Evolutionary conservation across 2,888 invertebrate genomes (phyloP).

Genomic region (Agrotis puta): DNA sequence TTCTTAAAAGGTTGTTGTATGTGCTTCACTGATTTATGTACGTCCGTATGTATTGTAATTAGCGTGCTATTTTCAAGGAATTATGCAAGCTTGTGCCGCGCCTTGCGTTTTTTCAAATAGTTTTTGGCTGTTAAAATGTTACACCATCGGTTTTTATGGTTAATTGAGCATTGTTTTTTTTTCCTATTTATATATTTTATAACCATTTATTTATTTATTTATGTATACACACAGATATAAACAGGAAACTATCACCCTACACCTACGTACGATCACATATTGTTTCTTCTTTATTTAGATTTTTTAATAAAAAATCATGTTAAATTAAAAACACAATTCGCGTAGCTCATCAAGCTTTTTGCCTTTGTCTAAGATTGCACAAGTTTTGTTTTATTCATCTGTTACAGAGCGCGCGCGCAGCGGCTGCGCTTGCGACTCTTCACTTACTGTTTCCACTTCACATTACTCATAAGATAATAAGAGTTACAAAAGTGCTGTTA

Average conservation of each 20-base stretch:
- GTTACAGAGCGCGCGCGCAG: conserved; percentile 62
- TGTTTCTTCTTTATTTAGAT: neutral
- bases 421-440: conserved; percentile 56
- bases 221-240: no score
- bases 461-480: neutral
- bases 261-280: neutral
- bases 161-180: conserved; percentile 5
- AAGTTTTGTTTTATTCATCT: conserved; percentile 70
- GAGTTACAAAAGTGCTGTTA: neutral
- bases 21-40: conserved; percentile 11
- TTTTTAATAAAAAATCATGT: neutral
- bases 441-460: conserved; percentile 67
- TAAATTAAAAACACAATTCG: neutral
- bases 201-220: no score
- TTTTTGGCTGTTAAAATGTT: conserved; percentile 24
- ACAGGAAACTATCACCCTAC: neutral
- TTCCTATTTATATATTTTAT: conserved; percentile 1
- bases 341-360: neutral
- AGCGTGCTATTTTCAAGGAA: conserved; percentile 25
- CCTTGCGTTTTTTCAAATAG: conserved; percentile 35
- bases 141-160: conserved; percentile 18
- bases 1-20: conserved; percentile 20
- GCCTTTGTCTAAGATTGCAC: conserved; percentile 25
- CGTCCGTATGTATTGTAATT: neutral
- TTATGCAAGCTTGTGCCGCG: conserved; percentile 34